Evolutionary conservation across 2,888 invertebrate genomes (phyloP).

Genomic region (Corythucha ciliata): DNA sequence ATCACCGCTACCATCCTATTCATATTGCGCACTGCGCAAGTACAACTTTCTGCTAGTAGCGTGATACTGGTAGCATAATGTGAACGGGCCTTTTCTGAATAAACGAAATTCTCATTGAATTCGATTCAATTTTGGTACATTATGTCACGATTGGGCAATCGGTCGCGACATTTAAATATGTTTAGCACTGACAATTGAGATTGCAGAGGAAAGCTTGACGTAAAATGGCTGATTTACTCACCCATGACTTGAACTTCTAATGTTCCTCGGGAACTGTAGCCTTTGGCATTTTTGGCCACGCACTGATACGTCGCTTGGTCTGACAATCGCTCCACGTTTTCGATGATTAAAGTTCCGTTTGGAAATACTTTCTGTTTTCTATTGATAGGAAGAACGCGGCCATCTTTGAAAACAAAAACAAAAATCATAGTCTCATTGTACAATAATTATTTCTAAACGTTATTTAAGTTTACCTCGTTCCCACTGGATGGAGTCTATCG

Average conservation of each 20-base stretch:
- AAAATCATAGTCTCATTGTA: neutral
- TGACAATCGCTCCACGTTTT: conserved; percentile 82
- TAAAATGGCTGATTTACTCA: conserved; percentile 49
- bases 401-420: conserved; percentile 46
- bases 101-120: no score
- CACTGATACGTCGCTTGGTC: conserved; percentile 93
- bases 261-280: conserved; percentile 76
- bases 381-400: conserved; percentile 80
- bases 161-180: no score
- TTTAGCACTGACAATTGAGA: neutral
- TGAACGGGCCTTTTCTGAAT: no score
- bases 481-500: conserved; percentile 91
- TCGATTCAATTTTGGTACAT: no score
- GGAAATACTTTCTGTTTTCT: conserved; percentile 88
- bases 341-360: conserved; percentile 86
- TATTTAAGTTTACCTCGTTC: conserved; percentile 57
- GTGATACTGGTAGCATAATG: no score
- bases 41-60: no score
- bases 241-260: conserved; percentile 94
- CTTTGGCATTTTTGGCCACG: conserved; percentile 83
- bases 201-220: neutral
- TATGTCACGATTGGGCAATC: no score
- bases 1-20: no score
- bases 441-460: no score
- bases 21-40: no score